Evolutionary conservation across 2,113 vertebrate species (phyloP).

Genomic region (Corapipo altera): DNA sequence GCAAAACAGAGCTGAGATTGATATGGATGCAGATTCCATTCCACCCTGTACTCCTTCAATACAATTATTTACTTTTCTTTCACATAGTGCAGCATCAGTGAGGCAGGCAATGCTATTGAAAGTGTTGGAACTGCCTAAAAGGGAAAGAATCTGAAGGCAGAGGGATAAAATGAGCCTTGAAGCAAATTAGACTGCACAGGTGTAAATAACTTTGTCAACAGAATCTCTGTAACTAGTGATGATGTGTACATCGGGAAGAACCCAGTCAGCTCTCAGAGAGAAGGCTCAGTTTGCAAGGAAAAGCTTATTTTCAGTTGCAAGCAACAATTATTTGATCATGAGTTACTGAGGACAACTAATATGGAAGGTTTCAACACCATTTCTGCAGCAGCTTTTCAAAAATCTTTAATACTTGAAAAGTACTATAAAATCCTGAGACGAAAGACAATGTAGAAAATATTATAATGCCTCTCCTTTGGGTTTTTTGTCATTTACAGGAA

Average conservation of each 20-base stretch:
- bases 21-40: conserved; percentile 37
- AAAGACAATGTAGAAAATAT: conserved; percentile 50
- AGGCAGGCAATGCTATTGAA: neutral
- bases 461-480: conserved; percentile 10
- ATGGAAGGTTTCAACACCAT: conserved; percentile 42
- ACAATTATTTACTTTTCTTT: conserved; percentile 11
- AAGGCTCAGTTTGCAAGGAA: neutral
- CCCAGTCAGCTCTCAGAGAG: neutral
- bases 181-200: conserved; percentile 4
- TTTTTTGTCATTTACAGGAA: conserved; percentile 66
- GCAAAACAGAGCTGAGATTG: neutral
- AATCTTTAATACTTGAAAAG: conserved; percentile 30
- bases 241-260: neutral
- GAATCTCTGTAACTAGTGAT: neutral
- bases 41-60: neutral
- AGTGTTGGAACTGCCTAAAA: neutral
- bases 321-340: neutral
- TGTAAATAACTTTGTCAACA: conserved; percentile 22
- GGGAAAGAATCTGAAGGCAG: conserved; percentile 1
- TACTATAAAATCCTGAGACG: conserved; percentile 28
- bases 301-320: neutral
- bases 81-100: neutral
- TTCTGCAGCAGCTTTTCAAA: conserved; percentile 30
- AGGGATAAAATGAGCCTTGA: conserved; percentile 6
- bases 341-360: conserved; percentile 27